phyloP scores from a whole-genome alignment of 2,113 vertebrate species.

The Salvelinus sp. region DNA sequence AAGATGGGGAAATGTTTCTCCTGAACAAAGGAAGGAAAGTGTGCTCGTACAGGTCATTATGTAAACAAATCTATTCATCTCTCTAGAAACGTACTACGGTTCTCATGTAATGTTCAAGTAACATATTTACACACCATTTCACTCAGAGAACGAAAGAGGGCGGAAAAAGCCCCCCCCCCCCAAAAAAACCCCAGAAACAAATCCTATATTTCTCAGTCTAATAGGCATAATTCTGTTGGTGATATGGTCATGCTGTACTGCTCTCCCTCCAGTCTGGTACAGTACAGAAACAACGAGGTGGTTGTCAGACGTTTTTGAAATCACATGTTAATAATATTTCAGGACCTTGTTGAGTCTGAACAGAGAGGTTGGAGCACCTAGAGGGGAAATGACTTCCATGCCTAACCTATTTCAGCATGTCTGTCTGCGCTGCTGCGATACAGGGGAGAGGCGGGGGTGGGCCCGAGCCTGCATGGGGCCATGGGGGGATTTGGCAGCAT shows the following conservation, averaged over 20 bases:
- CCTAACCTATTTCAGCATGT: slow-evolving; percentile 81
- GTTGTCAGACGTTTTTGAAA: slow-evolving; percentile 85
- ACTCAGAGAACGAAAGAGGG: slow-evolving; percentile 66
- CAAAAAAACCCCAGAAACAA: slow-evolving; percentile 21
- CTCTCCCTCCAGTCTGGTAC: slow-evolving; percentile 73
- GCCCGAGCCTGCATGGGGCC: background rate
- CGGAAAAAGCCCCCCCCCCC: slow-evolving; percentile 59
- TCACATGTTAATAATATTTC: slow-evolving; percentile 97
- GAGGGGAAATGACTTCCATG: slow-evolving; percentile 95
- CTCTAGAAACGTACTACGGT: background rate
- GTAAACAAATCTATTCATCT: slow-evolving; percentile 51
- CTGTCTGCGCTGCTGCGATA: slow-evolving; percentile 64
- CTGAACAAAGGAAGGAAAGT: slow-evolving; percentile 20
- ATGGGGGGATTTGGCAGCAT: slow-evolving; percentile 56
- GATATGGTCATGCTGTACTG: slow-evolving; percentile 67
- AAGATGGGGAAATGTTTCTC: slow-evolving; percentile 63
- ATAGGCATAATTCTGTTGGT: slow-evolving; percentile 84
- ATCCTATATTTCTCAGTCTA: slow-evolving; percentile 67
- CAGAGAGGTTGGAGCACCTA: slow-evolving; percentile 89
- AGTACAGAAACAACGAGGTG: slow-evolving; percentile 83
- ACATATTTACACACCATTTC: slow-evolving; percentile 75
- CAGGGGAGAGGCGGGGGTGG: slow-evolving; percentile 58
- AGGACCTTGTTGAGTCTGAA: slow-evolving; percentile 95
- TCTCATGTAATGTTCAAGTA: slow-evolving; percentile 73
- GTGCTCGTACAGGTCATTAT: slow-evolving; percentile 62